A percentile compares a stretch with the other conserved stretches of the same genome.
Conservation (phyloP, 2,888 invertebrate species). For the Agrilus biguttatus region DNA sequence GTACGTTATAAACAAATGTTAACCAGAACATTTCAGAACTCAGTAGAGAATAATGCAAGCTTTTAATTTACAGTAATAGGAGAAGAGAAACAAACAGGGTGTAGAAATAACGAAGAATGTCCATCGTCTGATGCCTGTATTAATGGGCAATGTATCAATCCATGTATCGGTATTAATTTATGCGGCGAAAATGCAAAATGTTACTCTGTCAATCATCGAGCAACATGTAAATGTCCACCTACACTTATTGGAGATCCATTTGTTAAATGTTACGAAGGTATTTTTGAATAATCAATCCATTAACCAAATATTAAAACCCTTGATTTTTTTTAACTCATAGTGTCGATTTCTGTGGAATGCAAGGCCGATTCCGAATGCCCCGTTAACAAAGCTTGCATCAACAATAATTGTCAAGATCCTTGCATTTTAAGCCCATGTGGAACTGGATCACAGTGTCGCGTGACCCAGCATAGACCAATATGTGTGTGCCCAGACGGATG, state of each 20-base stretch:
- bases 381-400: constrained; percentile 63
- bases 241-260: constrained; percentile 71
- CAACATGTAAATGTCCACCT: constrained; percentile 60
- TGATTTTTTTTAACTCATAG: constrained; percentile 2
- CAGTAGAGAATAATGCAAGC: neutral
- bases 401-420: constrained; percentile 66
- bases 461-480: constrained; percentile 61
- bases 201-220: constrained; percentile 57
- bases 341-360: constrained; percentile 49
- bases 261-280: constrained; percentile 50
- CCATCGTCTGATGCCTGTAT: constrained; percentile 54
- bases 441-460: constrained; percentile 62
- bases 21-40: no score
- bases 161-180: constrained; percentile 52
- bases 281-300: neutral
- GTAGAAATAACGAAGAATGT: constrained; percentile 59
- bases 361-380: constrained; percentile 61
- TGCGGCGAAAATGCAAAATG: constrained; percentile 72
- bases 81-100: constrained; percentile 37
- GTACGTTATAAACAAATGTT: neutral
- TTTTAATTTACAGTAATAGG: constrained; percentile 16
- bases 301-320: neutral
- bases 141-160: constrained; percentile 60
- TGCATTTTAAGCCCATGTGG: constrained; percentile 74
- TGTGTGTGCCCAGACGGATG: constrained; percentile 76